A percentile compares a stretch with the other conserved stretches of the same genome.
Evolutionary conservation across 2,113 vertebrate genomes (phyloP).

Genomic region (Phylloscopus trochilus): DNA sequence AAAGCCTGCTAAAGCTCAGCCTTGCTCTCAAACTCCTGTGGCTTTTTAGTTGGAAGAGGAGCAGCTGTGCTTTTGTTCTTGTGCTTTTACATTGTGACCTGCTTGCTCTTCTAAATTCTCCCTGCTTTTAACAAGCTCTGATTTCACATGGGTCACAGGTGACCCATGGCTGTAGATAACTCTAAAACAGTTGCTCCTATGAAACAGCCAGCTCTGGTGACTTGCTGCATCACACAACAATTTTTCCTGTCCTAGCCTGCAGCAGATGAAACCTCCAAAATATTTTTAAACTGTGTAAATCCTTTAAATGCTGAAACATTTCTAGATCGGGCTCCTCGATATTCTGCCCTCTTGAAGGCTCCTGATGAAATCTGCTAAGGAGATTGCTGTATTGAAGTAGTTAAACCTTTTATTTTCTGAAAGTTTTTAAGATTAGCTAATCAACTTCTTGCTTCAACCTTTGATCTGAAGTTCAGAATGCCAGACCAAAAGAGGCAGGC

Average conservation of each 20-base stretch:
- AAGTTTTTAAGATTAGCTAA: neutral
- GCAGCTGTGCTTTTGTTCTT: constrained; percentile 20
- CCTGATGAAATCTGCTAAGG: neutral
- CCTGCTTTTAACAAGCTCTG: neutral
- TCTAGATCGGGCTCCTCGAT: neutral
- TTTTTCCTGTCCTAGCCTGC: neutral
- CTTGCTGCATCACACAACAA: neutral
- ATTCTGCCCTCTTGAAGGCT: neutral
- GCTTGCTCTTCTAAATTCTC: neutral
- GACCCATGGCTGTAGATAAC: neutral
- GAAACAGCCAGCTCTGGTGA: neutral
- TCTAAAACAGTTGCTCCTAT: neutral
- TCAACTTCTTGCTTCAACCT: neutral
- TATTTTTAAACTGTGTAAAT: neutral
- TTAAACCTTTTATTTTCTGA: neutral
- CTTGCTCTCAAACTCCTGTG: neutral
- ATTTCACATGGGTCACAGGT: neutral
- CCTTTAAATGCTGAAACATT: neutral
- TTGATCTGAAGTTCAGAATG: neutral
- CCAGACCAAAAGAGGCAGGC: neutral
- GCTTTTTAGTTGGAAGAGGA: neutral
- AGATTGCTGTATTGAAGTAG: neutral
- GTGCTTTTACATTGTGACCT: neutral
- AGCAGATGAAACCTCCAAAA: neutral
- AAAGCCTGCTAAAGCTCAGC: neutral